phyloP scores from a whole-genome alignment of 2,797 vertebrate species.

The Falco berigora region DNA sequence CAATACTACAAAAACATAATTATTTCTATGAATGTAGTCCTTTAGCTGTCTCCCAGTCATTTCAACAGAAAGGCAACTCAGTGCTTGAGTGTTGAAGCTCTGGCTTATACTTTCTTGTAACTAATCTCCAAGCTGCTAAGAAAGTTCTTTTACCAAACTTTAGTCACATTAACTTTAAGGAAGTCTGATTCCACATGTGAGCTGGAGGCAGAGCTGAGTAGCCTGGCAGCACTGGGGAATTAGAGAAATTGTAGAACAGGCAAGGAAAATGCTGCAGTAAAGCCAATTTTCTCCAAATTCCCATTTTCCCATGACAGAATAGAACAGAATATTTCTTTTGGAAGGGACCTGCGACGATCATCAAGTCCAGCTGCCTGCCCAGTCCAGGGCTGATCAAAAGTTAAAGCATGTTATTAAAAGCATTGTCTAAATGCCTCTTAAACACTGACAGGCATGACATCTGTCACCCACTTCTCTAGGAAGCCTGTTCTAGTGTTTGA shows the following conservation, averaged over 20 bases:
- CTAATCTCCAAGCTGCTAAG: background rate
- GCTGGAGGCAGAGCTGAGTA: background rate
- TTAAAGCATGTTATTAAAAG: too few relatives aligned
- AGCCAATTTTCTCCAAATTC: background rate
- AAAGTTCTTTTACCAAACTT: background rate
- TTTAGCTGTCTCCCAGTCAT: background rate
- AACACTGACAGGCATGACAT: background rate
- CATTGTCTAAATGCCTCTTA: background rate
- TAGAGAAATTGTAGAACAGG: background rate
- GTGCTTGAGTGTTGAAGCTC: background rate
- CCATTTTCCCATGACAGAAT: background rate
- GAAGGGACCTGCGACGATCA: background rate
- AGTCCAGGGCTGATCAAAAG: background rate
- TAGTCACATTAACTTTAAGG: background rate
- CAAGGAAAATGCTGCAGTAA: background rate
- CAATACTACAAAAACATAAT: background rate
- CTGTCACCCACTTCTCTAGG: background rate
- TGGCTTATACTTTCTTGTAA: background rate
- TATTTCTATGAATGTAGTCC: background rate
- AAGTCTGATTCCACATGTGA: background rate
- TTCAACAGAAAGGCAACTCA: background rate
- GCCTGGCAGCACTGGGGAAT: background rate
- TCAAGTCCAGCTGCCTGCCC: background rate
- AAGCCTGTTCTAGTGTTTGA: background rate
- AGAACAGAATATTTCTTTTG: background rate